A percentile compares a stretch with the other conserved stretches of the same genome.
phyloP scores from a whole-genome alignment of 2,797 vertebrate species.

The Takifugu rubripes region DNA sequence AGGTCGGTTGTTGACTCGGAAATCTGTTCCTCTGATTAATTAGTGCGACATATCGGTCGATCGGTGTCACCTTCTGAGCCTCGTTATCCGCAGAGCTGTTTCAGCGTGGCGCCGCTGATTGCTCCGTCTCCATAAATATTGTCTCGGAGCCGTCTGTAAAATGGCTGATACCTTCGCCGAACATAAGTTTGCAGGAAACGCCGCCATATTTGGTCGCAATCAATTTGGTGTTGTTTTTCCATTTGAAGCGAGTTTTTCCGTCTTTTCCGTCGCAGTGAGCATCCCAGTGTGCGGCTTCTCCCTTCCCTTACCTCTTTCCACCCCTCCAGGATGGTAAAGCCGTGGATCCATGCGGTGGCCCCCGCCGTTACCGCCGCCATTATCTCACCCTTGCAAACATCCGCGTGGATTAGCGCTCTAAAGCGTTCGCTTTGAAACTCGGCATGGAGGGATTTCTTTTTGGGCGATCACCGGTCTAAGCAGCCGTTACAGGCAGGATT shows the following conservation, averaged over 20 bases:
- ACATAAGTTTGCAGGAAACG: too few species aligned
- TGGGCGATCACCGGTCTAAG: constrained; percentile 65
- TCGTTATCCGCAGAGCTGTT: not conserved
- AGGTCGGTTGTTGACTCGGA: not conserved
- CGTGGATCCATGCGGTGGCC: not conserved
- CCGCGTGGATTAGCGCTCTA: constrained; percentile 61
- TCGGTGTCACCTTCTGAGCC: not conserved
- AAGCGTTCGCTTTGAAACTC: constrained; percentile 63
- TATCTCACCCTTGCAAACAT: constrained; percentile 57
- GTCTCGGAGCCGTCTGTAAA: not conserved
- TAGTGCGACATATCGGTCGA: constrained; percentile 4
- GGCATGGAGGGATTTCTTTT: constrained; percentile 58
- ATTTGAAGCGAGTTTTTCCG: too few species aligned
- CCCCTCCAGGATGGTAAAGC: too few species aligned
- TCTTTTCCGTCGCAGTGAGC: too few species aligned
- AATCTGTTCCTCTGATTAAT: constrained; percentile 2
- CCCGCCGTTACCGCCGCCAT: constrained; percentile 40
- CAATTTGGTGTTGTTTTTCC: too few species aligned
- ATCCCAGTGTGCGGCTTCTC: constrained; percentile 15
- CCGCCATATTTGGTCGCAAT: too few species aligned
- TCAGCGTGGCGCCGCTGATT: not conserved
- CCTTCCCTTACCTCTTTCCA: too few species aligned
- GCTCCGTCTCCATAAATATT: too few species aligned
- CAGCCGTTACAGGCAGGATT: constrained; percentile 69
- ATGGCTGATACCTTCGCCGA: too few species aligned